Percentiles rank a stretch among this genome's conserved stretches.
These are phyloP conservation scores for Phaonia tiefii DNA, from an alignment of 2,888 invertebrate species.

Conservation along the genomic window DNA sequence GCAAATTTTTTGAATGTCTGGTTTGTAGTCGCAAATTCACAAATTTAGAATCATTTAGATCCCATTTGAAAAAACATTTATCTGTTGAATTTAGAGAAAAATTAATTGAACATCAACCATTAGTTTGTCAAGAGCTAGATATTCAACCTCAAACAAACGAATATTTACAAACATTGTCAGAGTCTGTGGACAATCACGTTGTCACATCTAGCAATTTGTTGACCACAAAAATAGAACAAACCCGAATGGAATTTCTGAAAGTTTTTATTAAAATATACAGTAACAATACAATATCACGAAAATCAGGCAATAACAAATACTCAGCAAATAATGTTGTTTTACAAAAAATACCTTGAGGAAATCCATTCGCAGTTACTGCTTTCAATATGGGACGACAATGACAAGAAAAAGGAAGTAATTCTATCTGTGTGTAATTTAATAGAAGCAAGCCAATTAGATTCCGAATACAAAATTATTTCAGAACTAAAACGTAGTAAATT, in stretches of 20 bases:
- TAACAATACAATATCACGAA: slow-evolving; percentile 14
- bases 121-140: neutral
- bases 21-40: slow-evolving; percentile 25
- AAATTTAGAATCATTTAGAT: slow-evolving; percentile 24
- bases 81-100: slow-evolving; percentile 15
- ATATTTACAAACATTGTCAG: neutral
- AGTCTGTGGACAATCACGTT: neutral
- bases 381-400: slow-evolving; percentile 1
- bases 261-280: slow-evolving; percentile 12
- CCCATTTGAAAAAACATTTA: slow-evolving; percentile 25
- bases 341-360: slow-evolving; percentile 1
- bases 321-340: slow-evolving; percentile 11
- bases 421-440: too few species aligned
- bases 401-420: neutral
- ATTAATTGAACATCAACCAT: neutral
- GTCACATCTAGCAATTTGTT: neutral
- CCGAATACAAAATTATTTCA: slow-evolving; percentile 25
- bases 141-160: slow-evolving; percentile 1
- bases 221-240: neutral
- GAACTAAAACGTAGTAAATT: slow-evolving; percentile 5
- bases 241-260: slow-evolving; percentile 22
- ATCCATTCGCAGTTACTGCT: neutral
- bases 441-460: slow-evolving; percentile 3
- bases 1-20: slow-evolving; percentile 17
- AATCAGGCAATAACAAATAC: too few species aligned